phyloP scores from a whole-genome alignment of 2,888 invertebrate genomes.

The Tetanocera ferruginea region DNA sequence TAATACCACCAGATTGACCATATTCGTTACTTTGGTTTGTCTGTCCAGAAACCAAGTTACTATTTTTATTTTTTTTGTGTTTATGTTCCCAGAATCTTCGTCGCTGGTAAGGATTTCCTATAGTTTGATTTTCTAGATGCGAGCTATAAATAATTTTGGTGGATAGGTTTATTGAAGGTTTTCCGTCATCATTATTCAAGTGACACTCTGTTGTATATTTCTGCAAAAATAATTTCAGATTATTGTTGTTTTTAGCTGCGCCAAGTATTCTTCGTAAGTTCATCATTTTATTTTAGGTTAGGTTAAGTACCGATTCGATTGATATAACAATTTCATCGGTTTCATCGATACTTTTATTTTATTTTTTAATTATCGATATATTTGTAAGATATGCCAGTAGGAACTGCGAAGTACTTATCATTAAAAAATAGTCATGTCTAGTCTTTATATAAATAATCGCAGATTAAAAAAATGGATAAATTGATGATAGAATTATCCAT shows the following conservation, averaged over 20 bases:
- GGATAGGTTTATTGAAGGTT: too few species aligned
- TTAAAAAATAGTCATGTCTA: too few species aligned
- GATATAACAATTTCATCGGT: too few species aligned
- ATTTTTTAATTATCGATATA: too few species aligned
- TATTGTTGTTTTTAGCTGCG: background rate
- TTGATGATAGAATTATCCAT: too few species aligned
- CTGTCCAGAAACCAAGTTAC: constrained; percentile 53
- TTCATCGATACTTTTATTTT: too few species aligned
- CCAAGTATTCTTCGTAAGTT: constrained; percentile 22
- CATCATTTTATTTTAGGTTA: constrained; percentile 33
- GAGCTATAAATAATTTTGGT: constrained; percentile 61
- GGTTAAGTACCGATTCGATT: too few species aligned
- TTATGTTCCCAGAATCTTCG: constrained; percentile 28
- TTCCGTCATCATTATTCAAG: background rate
- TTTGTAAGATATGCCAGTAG: too few species aligned
- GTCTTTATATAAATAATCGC: too few species aligned
- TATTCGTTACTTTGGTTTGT: constrained; percentile 49
- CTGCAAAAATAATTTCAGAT: background rate
- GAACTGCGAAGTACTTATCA: too few species aligned
- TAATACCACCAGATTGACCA: background rate
- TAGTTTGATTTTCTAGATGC: constrained; percentile 63
- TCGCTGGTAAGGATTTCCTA: constrained; percentile 48
- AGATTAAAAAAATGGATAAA: too few species aligned
- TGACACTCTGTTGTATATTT: background rate
- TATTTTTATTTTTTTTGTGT: background rate